Conservation (phyloP, 2,113 vertebrate species). For the Bagarius yarrelli region DNA sequence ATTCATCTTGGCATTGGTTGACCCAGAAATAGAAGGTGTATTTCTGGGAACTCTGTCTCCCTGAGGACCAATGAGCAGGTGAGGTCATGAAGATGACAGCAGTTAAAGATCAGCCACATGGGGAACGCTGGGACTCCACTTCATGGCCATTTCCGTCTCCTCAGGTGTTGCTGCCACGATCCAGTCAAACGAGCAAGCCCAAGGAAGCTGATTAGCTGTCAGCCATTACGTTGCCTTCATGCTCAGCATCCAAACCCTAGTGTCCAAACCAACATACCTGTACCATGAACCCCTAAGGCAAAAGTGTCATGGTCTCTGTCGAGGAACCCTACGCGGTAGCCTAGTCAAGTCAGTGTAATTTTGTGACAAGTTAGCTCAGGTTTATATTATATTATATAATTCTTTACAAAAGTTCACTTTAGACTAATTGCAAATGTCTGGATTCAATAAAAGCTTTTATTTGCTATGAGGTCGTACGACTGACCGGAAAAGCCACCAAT, state of each 20-base stretch:
- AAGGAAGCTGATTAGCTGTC: not conserved
- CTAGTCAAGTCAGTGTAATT: not conserved
- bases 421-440: too few species aligned
- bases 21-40: conserved; percentile 42
- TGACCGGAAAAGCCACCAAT: too few species aligned
- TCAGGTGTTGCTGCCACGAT: conserved; percentile 13
- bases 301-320: not conserved
- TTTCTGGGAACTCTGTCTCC: conserved; percentile 31
- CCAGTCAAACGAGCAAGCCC: conserved; percentile 28
- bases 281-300: not conserved
- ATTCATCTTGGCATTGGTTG: conserved; percentile 15
- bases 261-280: not conserved
- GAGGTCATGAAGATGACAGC: conserved; percentile 46
- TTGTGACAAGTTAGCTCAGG: not conserved
- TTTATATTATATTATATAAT: not conserved
- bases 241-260: not conserved
- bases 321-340: not conserved
- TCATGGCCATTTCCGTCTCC: conserved; percentile 30
- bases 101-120: conserved; percentile 39
- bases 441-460: too few species aligned
- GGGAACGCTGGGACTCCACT: conserved; percentile 26
- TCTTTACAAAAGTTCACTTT: not conserved
- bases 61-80: conserved; percentile 41
- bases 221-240: not conserved
- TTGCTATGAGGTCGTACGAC: too few species aligned